Percentiles rank a stretch among this genome's conserved stretches.
These are phyloP conservation scores for Thymallus thymallus DNA, from an alignment of 2,113 vertebrate genomes.

Conservation along the genomic window DNA sequence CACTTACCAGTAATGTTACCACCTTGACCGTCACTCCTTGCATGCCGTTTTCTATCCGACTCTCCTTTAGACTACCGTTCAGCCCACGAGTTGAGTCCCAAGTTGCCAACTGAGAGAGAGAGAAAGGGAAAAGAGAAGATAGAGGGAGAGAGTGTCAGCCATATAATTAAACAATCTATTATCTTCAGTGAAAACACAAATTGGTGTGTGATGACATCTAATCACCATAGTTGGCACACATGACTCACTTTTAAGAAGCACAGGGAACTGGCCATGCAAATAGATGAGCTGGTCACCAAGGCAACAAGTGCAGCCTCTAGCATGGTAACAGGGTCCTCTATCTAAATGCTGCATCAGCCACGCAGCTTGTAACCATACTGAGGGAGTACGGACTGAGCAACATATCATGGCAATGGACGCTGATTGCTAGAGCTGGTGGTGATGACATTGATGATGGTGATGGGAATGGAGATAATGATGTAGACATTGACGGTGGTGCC, in stretches of 20 bases:
- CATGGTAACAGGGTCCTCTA: conserved; percentile 1
- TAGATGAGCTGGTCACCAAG: conserved; percentile 38
- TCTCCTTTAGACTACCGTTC: conserved; percentile 94
- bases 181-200: neutral
- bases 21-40: conserved; percentile 81
- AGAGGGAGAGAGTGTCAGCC: neutral
- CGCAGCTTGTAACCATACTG: no score
- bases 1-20: conserved; percentile 32
- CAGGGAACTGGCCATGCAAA: conserved; percentile 1
- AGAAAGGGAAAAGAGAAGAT: neutral
- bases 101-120: conserved; percentile 81
- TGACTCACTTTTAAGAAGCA: neutral
- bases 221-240: conserved; percentile 3
- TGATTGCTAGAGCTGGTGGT: neutral
- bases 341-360: neutral
- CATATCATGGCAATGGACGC: no score
- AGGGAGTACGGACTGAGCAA: no score
- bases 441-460: no score
- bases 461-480: no score
- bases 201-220: neutral
- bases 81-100: conserved; percentile 94
- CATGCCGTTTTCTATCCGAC: conserved; percentile 89
- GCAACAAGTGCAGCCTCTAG: conserved; percentile 26
- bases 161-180: neutral
- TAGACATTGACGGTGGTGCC: no score